phyloP scores from a whole-genome alignment of 37 sponge, comb jelly and placozoan genomes.

The Haliclona indistincta region DNA sequence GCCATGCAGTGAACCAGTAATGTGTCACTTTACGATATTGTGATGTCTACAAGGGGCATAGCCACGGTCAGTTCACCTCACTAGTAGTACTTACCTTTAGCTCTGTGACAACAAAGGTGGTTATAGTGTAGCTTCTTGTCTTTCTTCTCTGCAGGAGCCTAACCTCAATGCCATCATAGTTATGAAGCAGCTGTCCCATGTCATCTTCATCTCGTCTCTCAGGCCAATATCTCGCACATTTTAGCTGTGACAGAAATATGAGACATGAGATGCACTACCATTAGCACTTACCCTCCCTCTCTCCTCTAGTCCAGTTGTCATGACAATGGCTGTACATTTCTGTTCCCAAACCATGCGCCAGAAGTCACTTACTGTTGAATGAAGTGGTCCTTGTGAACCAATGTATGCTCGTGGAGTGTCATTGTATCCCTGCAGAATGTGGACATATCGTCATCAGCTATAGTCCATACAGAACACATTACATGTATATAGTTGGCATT shows the following conservation, averaged over 20 bases:
- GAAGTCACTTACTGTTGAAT: slow-evolving; percentile 73
- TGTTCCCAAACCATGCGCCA: slow-evolving; percentile 95
- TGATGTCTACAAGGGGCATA: slow-evolving; percentile 73
- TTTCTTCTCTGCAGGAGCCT: slow-evolving; percentile 26
- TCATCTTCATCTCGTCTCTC: too few relatives aligned
- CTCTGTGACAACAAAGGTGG: slow-evolving; percentile 53
- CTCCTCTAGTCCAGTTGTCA: slow-evolving; percentile 73
- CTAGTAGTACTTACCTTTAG: too few relatives aligned
- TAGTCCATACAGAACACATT: too few relatives aligned
- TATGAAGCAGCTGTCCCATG: slow-evolving; percentile 13
- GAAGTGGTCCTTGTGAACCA: slow-evolving; percentile 85
- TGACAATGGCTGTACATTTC: slow-evolving; percentile 57
- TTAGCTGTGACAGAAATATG: slow-evolving; percentile 27
- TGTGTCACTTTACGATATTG: slow-evolving; percentile 72
- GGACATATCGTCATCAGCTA: too few relatives aligned
- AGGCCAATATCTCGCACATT: slow-evolving; percentile 93
- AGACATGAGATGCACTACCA: neutral
- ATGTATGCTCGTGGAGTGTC: slow-evolving; percentile 63
- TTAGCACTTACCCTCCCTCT: slow-evolving; percentile 49
- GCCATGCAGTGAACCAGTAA: slow-evolving; percentile 93
- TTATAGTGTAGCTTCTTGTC: slow-evolving; percentile 35
- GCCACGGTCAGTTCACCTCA: too few relatives aligned
- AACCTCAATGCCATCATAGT: slow-evolving; percentile 71
- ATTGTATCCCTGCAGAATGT: slow-evolving; percentile 62
- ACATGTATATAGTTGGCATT: slow-evolving; percentile 91